These are phyloP conservation scores for Lindbergichthys nudifrons DNA, from an alignment of 2,797 vertebrate species.

Conservation along the genomic window DNA sequence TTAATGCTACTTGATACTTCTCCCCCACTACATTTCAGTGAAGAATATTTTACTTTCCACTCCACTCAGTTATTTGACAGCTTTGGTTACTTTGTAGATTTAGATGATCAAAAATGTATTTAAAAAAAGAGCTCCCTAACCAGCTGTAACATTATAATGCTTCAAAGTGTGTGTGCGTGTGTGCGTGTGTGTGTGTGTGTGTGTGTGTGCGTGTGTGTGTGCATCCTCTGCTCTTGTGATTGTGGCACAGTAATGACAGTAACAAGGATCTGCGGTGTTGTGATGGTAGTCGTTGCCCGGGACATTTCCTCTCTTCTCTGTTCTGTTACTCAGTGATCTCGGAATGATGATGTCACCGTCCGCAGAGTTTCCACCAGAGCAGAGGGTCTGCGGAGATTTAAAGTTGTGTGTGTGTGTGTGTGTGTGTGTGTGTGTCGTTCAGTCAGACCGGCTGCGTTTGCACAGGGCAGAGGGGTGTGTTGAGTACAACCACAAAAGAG, in stretches of 20 bases:
- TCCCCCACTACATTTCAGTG: too few relatives aligned
- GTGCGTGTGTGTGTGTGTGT: not conserved
- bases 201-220: not conserved
- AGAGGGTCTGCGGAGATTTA: slow-evolving; percentile 39
- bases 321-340: slow-evolving; percentile 53
- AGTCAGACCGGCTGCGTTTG: slow-evolving; percentile 55
- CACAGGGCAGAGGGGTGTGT: slow-evolving; percentile 52
- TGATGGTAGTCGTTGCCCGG: slow-evolving; percentile 42
- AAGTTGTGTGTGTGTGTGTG: slow-evolving; percentile 40
- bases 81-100: too few relatives aligned
- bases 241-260: slow-evolving; percentile 38
- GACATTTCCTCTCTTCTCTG: slow-evolving; percentile 54
- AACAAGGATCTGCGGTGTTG: slow-evolving; percentile 18
- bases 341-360: slow-evolving; percentile 71
- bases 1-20: too few relatives aligned
- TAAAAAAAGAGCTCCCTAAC: too few relatives aligned
- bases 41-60: too few relatives aligned
- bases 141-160: too few relatives aligned
- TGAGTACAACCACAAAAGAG: slow-evolving; percentile 60
- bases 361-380: slow-evolving; percentile 68
- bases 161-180: not conserved
- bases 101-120: too few relatives aligned
- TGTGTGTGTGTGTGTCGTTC: slow-evolving; percentile 40
- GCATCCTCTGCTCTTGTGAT: slow-evolving; percentile 3
- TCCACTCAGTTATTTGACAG: too few relatives aligned